Base-by-base conservation (phyloP, 2,113 vertebrate genomes). In the Pao palembangensis region DNA sequence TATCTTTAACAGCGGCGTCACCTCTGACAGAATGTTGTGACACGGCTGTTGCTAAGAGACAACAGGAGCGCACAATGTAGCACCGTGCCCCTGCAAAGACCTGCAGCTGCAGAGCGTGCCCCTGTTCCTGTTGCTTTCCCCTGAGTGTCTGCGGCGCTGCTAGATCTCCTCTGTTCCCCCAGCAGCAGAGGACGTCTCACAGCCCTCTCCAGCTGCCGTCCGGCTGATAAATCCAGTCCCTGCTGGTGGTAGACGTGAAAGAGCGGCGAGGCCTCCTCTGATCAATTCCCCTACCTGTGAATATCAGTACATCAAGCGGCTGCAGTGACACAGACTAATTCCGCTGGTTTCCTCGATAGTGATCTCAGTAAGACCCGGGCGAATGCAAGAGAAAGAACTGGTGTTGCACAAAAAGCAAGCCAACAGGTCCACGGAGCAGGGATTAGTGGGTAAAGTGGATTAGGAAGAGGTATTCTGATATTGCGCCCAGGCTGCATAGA, bases 361-460 rank as follows among this genome's bases (percentile, higher is more conserved):
- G 75, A 88, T 87, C 84, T 84, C 25, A 4, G 74, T 88, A 88
- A 87, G 83, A 87, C 87, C 84, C 78, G 19, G 4, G 78, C 78
- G 84, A 85, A 82, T 71, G 73, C 68, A 41, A 50, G 55, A 68
- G 62, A 70, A 64, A 76, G 74, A 75, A 61, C 50, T 71, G 48
- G 76, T 51, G 67, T 60, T 83, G 80, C 75, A 80, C 78, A 69
- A 78, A 73, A 79, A 67, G 78, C 78, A 51, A 80, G 81, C 83
- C 82, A 85, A 86, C 81, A 85, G 83, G 85, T 88, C 87, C 72
- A 65, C 71, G 66, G 78, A 79, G 83, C 87, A 85, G 79, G 83
- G 86, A 89, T 88, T 88, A 88, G 85, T 61, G 82, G 81, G 82
- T 83, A 89, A 87, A 88, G 85, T 88, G 86, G 87, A 88, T 88